phyloP scores from a whole-genome alignment of 2,888 invertebrate species.

The Cantharis rustica region DNA sequence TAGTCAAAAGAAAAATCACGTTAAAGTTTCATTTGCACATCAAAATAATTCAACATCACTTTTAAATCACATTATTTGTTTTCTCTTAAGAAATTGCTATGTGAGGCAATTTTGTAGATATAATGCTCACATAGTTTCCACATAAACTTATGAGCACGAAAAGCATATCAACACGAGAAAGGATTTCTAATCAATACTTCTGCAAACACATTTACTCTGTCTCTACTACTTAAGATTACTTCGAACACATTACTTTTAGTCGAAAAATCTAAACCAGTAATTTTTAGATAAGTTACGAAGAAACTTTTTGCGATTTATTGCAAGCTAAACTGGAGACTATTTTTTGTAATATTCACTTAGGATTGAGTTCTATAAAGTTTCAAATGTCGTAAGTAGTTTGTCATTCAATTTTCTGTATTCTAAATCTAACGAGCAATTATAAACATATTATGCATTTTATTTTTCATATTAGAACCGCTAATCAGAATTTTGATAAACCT shows the following conservation, averaged over 20 bases:
- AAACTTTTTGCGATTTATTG: neutral
- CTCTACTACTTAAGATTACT: slow-evolving; percentile 9
- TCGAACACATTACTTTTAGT: slow-evolving; percentile 6
- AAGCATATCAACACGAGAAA: neutral
- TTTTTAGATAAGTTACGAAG: neutral
- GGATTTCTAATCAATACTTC: slow-evolving; percentile 14
- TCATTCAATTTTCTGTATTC: neutral
- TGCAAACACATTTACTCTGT: slow-evolving; percentile 11
- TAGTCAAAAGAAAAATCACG: neutral
- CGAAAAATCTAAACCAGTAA: neutral
- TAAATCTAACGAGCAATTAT: neutral
- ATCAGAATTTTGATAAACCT: neutral
- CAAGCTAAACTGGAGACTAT: neutral
- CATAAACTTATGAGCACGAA: neutral
- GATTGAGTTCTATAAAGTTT: neutral
- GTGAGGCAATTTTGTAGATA: neutral
- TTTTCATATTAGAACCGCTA: neutral
- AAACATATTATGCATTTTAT: neutral
- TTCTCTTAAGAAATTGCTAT: neutral
- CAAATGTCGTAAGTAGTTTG: neutral
- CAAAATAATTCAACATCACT: neutral
- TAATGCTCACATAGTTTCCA: neutral
- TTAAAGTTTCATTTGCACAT: neutral
- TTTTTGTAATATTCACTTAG: neutral
- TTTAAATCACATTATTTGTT: neutral